phyloP scores from a whole-genome alignment of 2,888 invertebrate species.

The Scaptomyza flava region DNA sequence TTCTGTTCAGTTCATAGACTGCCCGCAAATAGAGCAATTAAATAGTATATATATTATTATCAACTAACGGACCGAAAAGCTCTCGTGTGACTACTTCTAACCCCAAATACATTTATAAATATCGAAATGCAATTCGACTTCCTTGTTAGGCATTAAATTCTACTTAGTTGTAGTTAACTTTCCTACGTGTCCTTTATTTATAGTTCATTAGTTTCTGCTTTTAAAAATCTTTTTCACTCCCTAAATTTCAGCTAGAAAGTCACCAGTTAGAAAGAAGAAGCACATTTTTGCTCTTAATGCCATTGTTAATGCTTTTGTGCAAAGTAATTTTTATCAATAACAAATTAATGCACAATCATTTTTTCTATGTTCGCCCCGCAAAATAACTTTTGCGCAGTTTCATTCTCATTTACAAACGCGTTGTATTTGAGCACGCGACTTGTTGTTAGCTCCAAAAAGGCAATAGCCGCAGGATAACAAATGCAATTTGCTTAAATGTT shows the following conservation, averaged over 20 bases:
- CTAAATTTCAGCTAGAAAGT: background rate
- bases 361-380: too few relatives aligned
- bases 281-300: too few relatives aligned
- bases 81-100: background rate
- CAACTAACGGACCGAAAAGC: background rate
- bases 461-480: constrained; percentile 53
- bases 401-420: background rate
- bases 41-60: background rate
- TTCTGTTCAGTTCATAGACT: background rate
- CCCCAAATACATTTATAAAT: background rate
- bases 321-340: too few relatives aligned
- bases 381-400: constrained; percentile 5
- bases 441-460: constrained; percentile 11
- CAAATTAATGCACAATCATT: too few relatives aligned
- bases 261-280: background rate
- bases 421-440: constrained; percentile 31
- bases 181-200: too few relatives aligned
- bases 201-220: too few relatives aligned
- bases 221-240: too few relatives aligned
- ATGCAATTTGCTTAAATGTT: constrained; percentile 61
- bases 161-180: background rate
- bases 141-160: background rate
- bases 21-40: constrained; percentile 40
- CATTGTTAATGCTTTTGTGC: too few relatives aligned
- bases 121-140: background rate